phyloP scores from a whole-genome alignment of 2,113 vertebrate genomes.

The Protomyctophum bolini region DNA sequence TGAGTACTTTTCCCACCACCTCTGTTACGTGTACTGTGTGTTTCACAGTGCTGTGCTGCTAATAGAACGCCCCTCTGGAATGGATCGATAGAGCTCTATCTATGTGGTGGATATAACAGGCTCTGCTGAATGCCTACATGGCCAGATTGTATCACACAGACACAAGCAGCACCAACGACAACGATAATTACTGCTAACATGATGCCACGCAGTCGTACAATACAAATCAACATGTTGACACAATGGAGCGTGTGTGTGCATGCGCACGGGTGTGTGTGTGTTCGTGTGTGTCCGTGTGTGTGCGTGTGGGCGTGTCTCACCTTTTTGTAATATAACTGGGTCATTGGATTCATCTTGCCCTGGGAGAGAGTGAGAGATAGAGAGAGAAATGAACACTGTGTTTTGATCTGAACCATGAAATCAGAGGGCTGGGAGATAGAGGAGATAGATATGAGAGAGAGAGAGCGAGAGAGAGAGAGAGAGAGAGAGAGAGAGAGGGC shows the following conservation, averaged over 20 bases:
- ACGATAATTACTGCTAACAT: neutral
- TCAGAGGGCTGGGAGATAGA: neutral
- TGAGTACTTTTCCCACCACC: too few species aligned
- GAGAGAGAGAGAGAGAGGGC: too few species aligned
- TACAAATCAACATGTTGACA: neutral
- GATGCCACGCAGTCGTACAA: too few species aligned
- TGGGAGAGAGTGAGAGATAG: slow-evolving; percentile 11
- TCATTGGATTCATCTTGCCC: slow-evolving; percentile 84
- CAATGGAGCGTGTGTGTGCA: slow-evolving; percentile 3
- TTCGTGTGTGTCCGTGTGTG: neutral
- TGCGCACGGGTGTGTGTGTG: neutral
- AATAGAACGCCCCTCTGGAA: too few species aligned
- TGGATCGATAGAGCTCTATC: too few species aligned
- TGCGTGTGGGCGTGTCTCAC: slow-evolving; percentile 70
- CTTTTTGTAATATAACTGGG: slow-evolving; percentile 98
- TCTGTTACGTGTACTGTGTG: neutral
- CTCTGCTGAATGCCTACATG: neutral
- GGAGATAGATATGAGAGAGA: neutral
- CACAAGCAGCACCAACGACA: too few species aligned
- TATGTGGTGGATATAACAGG: too few species aligned
- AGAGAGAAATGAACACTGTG: neutral
- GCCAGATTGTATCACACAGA: neutral
- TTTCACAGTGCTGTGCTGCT: too few species aligned
- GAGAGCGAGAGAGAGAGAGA: neutral
- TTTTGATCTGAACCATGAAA: too few species aligned